These are phyloP conservation scores for Scelioninae gen. 1 DNA, from an alignment of 2,888 invertebrate genomes.

Conservation along the genomic window DNA sequence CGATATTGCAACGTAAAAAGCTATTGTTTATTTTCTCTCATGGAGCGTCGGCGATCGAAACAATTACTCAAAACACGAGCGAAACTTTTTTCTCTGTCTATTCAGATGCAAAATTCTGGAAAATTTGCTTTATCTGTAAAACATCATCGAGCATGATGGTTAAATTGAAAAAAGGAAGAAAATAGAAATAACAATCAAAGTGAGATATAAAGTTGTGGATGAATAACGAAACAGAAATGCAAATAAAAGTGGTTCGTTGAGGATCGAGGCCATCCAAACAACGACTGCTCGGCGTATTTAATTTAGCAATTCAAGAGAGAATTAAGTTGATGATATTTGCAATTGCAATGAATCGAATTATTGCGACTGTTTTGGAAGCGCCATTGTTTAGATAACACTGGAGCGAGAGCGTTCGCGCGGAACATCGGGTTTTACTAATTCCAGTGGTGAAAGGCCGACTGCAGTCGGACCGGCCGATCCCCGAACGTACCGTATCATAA, in stretches of 20 bases:
- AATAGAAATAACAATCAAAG: conserved; percentile 17
- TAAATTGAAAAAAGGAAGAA: conserved; percentile 10
- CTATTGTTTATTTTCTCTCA: not conserved
- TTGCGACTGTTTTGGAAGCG: too few relatives aligned
- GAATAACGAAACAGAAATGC: conserved; percentile 36
- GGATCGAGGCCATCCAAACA: too few relatives aligned
- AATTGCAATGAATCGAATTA: too few relatives aligned
- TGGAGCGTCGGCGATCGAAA: not conserved
- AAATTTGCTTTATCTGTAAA: conserved; percentile 38
- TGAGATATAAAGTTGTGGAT: conserved; percentile 42
- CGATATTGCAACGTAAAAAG: not conserved
- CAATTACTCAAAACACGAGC: not conserved
- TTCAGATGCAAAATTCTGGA: conserved; percentile 48
- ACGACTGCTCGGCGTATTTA: too few relatives aligned
- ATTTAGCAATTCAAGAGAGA: too few relatives aligned
- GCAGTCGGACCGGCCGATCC: conserved; percentile 4
- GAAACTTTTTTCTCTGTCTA: not conserved
- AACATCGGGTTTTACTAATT: too few relatives aligned
- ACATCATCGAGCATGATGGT: conserved; percentile 4
- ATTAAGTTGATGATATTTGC: too few relatives aligned
- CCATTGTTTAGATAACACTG: too few relatives aligned
- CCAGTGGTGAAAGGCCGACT: too few relatives aligned
- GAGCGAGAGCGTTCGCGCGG: too few relatives aligned
- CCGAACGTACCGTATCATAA: conserved; percentile 28
- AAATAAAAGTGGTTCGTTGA: too few relatives aligned